A percentile compares a stretch with the other conserved stretches of the same genome.
These are phyloP conservation scores for Ancistrus triradiatus DNA, from an alignment of 2,113 vertebrate species.

Conservation along the genomic window DNA sequence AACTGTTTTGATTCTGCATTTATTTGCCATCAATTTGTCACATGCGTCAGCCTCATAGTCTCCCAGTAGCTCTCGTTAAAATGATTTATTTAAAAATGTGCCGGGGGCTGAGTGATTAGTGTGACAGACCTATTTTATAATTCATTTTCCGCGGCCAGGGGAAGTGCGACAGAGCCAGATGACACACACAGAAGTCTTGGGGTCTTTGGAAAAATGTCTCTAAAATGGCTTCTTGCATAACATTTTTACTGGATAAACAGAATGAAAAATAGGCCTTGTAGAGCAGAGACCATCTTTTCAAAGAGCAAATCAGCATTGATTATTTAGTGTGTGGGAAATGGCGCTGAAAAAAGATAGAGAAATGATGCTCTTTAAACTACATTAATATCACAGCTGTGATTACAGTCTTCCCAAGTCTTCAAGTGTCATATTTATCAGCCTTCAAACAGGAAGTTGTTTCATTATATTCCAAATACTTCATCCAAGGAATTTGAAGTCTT, in stretches of 20 bases:
- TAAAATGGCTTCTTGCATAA: constrained; percentile 57
- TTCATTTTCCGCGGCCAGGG: constrained; percentile 64
- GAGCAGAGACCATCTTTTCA: constrained; percentile 14
- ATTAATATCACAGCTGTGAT: neutral
- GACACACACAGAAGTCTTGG: constrained; percentile 57
- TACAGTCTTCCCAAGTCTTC: neutral
- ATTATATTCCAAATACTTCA: neutral
- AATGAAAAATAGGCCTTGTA: constrained; percentile 52
- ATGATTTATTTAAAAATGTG: constrained; percentile 72
- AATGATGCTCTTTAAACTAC: neutral
- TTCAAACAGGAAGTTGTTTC: neutral
- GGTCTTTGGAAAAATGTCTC: constrained; percentile 43
- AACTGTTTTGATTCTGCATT: constrained; percentile 5
- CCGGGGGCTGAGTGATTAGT: constrained; percentile 66
- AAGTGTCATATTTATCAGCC: neutral
- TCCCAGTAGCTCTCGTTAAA: constrained; percentile 64
- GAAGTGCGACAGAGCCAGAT: constrained; percentile 61
- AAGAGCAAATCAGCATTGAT: constrained; percentile 4
- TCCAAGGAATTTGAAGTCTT: neutral
- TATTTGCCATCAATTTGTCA: constrained; percentile 49
- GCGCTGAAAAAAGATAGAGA: neutral
- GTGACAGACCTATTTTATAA: constrained; percentile 71
- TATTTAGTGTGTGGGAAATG: neutral
- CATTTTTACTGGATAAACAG: constrained; percentile 48
- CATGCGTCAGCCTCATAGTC: constrained; percentile 49